phyloP scores from a whole-genome alignment of 2,113 vertebrate species.

The Colaptes auratus region DNA sequence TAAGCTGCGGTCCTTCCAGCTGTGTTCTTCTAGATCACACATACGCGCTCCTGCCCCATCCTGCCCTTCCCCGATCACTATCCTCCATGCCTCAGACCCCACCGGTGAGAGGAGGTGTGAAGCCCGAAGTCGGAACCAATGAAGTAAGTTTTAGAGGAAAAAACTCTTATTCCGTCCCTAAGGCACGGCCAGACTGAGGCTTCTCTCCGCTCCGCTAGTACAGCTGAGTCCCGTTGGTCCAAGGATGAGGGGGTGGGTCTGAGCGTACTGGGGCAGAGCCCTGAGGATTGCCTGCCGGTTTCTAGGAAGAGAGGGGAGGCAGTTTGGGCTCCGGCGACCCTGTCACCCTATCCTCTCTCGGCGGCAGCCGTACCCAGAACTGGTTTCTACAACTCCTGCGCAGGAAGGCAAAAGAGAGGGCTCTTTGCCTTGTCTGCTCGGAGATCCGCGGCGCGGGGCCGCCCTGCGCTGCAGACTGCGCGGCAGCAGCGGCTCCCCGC shows the following conservation, averaged over 20 bases:
- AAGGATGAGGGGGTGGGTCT: background rate
- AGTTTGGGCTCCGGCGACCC: background rate
- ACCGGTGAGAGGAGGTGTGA: rapidly evolving
- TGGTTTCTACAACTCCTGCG: background rate
- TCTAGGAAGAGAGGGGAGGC: background rate
- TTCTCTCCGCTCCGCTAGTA: background rate
- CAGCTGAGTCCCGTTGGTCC: background rate
- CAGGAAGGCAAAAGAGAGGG: too few relatives aligned
- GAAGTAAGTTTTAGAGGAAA: background rate
- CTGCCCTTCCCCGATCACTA: background rate
- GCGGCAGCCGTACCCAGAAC: background rate
- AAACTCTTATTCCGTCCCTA: background rate
- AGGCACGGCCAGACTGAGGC: background rate
- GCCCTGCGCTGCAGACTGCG: background rate
- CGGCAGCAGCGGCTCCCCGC: background rate
- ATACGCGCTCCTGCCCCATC: background rate
- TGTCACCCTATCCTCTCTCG: too few relatives aligned
- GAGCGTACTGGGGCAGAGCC: background rate
- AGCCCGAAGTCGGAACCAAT: background rate
- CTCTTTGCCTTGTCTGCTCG: background rate
- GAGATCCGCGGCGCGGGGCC: background rate
- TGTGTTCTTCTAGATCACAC: rapidly evolving
- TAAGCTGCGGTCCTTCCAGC: background rate
- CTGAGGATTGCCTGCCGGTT: background rate
- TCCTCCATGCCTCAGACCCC: background rate